Evolutionary conservation across 1,140 invertebrate genomes (phyloP).

Genomic region (Habropoda laboriosa): DNA sequence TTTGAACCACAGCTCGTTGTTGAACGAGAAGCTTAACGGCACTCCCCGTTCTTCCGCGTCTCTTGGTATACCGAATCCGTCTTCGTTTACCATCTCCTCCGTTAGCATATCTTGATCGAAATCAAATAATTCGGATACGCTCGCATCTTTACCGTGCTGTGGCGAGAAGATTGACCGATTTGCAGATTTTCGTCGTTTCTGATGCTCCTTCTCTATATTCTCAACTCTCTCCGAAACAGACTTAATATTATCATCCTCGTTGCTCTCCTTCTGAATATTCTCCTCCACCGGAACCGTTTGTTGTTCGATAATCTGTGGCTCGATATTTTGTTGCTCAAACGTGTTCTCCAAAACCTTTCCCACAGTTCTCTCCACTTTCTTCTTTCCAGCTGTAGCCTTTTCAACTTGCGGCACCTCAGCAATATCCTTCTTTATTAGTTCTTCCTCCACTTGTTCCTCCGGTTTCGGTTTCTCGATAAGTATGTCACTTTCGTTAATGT

Average conservation of each 20-base stretch:
- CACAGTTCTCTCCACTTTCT: conserved; percentile 47
- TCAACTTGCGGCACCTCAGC: conserved; percentile 16
- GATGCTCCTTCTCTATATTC: conserved; percentile 69
- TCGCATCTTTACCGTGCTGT: conserved; percentile 85
- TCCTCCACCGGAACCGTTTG: conserved; percentile 12
- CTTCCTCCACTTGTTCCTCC: conserved; percentile 19
- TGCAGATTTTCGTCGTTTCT: conserved; percentile 74
- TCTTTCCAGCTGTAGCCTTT: conserved; percentile 35
- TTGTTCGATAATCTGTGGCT: not conserved
- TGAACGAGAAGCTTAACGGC: conserved; percentile 86
- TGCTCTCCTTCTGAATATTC: conserved; percentile 39
- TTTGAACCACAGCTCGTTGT: conserved; percentile 86
- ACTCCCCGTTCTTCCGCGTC: conserved; percentile 84
- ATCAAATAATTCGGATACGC: conserved; percentile 84
- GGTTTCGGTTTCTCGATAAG: conserved; percentile 32
- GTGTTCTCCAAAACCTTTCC: conserved; percentile 19
- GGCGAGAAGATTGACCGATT: conserved; percentile 88
- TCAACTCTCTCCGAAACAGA: conserved; percentile 65
- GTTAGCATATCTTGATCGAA: conserved; percentile 86
- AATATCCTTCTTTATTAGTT: conserved; percentile 34
- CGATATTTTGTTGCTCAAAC: conserved; percentile 8
- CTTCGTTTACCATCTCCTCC: conserved; percentile 84
- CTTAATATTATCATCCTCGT: conserved; percentile 60
- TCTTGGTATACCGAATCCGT: conserved; percentile 84
- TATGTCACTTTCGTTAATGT: conserved; percentile 44